These are phyloP conservation scores for Drosophila truncata DNA, from an alignment of 1,140 invertebrate species.

Conservation along the genomic window DNA sequence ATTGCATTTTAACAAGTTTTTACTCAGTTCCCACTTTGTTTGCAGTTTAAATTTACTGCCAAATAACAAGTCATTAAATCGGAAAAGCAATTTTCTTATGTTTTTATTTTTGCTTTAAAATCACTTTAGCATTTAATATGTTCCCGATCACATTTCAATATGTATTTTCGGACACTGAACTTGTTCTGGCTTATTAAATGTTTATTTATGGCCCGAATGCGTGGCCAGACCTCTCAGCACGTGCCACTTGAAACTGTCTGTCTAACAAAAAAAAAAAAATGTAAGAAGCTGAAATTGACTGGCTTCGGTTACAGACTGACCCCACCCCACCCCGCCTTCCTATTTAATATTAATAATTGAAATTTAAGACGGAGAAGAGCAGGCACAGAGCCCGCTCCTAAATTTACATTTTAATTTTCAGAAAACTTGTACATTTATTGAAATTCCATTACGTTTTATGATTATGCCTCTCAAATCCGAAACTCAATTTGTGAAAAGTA, in stretches of 20 bases:
- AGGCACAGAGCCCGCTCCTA: neutral
- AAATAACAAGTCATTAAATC: constrained; percentile 18
- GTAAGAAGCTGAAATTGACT: constrained; percentile 1
- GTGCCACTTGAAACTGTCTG: constrained; percentile 42
- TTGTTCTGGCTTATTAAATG: constrained; percentile 68
- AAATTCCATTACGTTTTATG: constrained; percentile 41
- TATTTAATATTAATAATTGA: constrained; percentile 31
- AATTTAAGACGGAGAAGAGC: constrained; percentile 15
- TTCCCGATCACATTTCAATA: constrained; percentile 36
- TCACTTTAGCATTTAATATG: constrained; percentile 14
- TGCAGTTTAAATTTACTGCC: neutral
- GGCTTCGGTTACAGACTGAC: constrained; percentile 4
- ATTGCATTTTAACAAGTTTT: constrained; percentile 36
- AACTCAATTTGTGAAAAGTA: constrained; percentile 67
- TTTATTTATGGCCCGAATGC: constrained; percentile 62
- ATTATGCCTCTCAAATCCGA: constrained; percentile 43
- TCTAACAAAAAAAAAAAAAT: neutral
- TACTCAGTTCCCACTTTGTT: constrained; percentile 16
- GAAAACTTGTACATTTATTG: constrained; percentile 33
- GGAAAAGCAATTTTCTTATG: constrained; percentile 9
- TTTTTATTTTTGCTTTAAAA: constrained; percentile 1
- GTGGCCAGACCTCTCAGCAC: constrained; percentile 48
- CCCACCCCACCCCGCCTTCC: neutral
- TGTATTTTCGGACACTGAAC: constrained; percentile 29
- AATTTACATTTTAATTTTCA: constrained; percentile 18